A percentile compares a stretch with the other conserved stretches of the same genome.
These are phyloP conservation scores for Rattus norvegicus DNA, from an alignment of 2,113 vertebrate genomes.

Conservation along the genomic window GRCr8 NC_086021.1:60505001-60505500, in stretches of 20 bases:
- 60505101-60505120: background rate
- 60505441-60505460: background rate
- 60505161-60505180: background rate
- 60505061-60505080: conserved; percentile 34
- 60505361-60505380: background rate
- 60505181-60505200: background rate
- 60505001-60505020: background rate
- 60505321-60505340: background rate
- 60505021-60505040: background rate
- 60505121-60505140: background rate
- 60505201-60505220: background rate
- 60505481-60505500: background rate
- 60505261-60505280: background rate
- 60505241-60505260: conserved; percentile 29
- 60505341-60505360: background rate
- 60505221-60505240: background rate
- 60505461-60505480: background rate
- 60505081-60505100: background rate
- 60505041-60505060: background rate
- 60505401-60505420: background rate
- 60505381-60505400: background rate
- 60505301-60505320: background rate
- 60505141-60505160: background rate
- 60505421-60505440: background rate
- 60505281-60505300: background rate